Conservation (phyloP, 2,888 invertebrate species). For the Tinea pellionella region DNA sequence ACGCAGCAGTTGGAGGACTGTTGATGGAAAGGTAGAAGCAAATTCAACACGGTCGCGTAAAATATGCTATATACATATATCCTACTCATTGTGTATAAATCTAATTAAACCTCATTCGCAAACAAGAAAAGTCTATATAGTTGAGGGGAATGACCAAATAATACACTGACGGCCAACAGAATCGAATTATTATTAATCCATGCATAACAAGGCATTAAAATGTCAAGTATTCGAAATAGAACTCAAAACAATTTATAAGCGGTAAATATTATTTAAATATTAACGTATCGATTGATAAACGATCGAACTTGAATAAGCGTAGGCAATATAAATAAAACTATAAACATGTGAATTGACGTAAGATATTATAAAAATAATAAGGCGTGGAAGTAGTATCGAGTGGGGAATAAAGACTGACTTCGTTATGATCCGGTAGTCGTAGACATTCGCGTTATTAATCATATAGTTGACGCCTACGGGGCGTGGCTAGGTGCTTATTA, state of each 20-base stretch:
- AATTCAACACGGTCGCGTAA: too few species aligned
- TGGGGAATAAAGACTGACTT: slow-evolving; percentile 33
- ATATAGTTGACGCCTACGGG: slow-evolving; percentile 58
- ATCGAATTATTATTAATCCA: slow-evolving; percentile 23
- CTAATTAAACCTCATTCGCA: slow-evolving; percentile 1
- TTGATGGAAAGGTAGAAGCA: too few species aligned
- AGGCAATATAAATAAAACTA: slow-evolving; percentile 29
- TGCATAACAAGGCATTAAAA: slow-evolving; percentile 28
- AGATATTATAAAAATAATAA: slow-evolving; percentile 17
- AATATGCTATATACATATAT: too few species aligned
- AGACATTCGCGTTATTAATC: slow-evolving; percentile 53
- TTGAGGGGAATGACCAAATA: slow-evolving; percentile 28
- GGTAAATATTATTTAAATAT: slow-evolving; percentile 45
- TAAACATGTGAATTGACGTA: slow-evolving; percentile 35
- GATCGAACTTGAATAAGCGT: slow-evolving; percentile 22
- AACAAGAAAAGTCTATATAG: neutral
- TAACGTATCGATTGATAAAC: slow-evolving; percentile 41
- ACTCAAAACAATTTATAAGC: slow-evolving; percentile 37
- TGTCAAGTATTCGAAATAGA: slow-evolving; percentile 25
- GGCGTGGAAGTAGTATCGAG: slow-evolving; percentile 20
- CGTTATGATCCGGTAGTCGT: slow-evolving; percentile 50
- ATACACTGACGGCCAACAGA: slow-evolving; percentile 22
- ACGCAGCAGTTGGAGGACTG: too few species aligned
- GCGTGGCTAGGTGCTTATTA: slow-evolving; percentile 60
- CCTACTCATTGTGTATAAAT: too few species aligned